These are phyloP conservation scores for Ormyrus pomaceus DNA, from an alignment of 2,888 invertebrate species.

Conservation along the genomic window DNA sequence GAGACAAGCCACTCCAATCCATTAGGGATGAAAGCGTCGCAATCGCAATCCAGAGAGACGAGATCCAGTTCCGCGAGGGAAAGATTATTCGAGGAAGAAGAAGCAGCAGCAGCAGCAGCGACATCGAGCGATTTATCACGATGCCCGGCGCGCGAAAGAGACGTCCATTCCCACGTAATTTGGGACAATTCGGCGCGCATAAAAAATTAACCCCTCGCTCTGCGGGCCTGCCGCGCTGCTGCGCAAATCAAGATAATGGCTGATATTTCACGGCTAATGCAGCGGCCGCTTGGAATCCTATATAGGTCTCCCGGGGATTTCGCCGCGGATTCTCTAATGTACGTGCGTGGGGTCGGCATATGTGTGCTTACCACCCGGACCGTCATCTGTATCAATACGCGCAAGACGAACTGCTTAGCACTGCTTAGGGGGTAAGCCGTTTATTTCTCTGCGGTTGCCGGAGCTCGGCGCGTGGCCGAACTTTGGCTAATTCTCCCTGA, in stretches of 20 bases:
- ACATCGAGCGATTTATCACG: background rate
- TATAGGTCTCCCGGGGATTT: conserved; percentile 65
- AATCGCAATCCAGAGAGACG: conserved; percentile 45
- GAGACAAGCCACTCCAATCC: conserved; percentile 52
- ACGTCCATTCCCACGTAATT: conserved; percentile 49
- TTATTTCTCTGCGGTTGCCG: no score
- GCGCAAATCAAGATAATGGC: conserved; percentile 74
- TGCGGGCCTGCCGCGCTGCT: conserved; percentile 52
- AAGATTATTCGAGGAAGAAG: no score
- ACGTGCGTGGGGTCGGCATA: background rate
- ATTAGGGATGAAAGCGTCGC: conserved; percentile 55
- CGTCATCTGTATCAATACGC: conserved; percentile 69
- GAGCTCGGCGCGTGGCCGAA: no score
- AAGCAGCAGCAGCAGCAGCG: no score
- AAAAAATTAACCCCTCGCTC: conserved; percentile 43
- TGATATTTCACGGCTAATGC: conserved; percentile 68
- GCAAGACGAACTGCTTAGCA: conserved; percentile 15
- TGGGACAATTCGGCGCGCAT: conserved; percentile 44
- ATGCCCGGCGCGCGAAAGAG: conserved; percentile 46
- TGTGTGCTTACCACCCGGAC: conserved; percentile 40
- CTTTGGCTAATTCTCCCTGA: no score
- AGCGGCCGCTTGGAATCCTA: conserved; percentile 62
- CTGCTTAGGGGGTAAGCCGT: no score
- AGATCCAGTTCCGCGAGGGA: background rate
- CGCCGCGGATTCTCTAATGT: conserved; percentile 25